phyloP scores from a whole-genome alignment of 2,113 vertebrate species.

The Xiphias gladius region DNA sequence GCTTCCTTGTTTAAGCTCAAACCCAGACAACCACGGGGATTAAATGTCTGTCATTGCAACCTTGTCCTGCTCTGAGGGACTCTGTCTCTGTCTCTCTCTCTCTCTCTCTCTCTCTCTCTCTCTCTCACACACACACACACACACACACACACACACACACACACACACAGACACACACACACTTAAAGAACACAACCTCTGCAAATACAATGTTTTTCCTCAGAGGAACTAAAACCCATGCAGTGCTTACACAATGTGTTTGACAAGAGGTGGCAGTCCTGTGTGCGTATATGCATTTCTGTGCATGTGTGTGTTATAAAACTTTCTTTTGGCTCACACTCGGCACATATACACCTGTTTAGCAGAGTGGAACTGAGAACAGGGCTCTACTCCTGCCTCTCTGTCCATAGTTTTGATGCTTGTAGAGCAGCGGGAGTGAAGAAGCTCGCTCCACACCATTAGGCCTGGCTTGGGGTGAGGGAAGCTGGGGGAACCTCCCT shows the following conservation, averaged over 20 bases:
- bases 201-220: conserved; percentile 47
- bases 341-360: conserved; percentile 39
- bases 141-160: conserved; percentile 13
- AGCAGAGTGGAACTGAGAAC: conserved; percentile 76
- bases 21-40: conserved; percentile 65
- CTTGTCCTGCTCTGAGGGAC: conserved; percentile 56
- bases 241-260: conserved; percentile 34
- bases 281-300: conserved; percentile 14
- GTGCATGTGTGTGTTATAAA: conserved; percentile 36
- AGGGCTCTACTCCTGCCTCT: conserved; percentile 50
- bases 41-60: conserved; percentile 67
- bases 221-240: conserved; percentile 45
- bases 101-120: no score
- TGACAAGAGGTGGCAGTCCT: conserved; percentile 54
- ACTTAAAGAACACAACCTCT: conserved; percentile 27
- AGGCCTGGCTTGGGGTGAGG: conserved; percentile 45
- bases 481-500: conserved; percentile 36
- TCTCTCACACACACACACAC: conserved; percentile 4
- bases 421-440: conserved; percentile 50
- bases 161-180: conserved; percentile 9
- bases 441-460: conserved; percentile 65
- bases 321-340: conserved; percentile 41
- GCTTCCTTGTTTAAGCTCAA: conserved; percentile 67
- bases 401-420: conserved; percentile 57
- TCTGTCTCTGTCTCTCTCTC: background rate